Conservation (phyloP, 2,797 vertebrate species). For the Pampus argenteus region DNA sequence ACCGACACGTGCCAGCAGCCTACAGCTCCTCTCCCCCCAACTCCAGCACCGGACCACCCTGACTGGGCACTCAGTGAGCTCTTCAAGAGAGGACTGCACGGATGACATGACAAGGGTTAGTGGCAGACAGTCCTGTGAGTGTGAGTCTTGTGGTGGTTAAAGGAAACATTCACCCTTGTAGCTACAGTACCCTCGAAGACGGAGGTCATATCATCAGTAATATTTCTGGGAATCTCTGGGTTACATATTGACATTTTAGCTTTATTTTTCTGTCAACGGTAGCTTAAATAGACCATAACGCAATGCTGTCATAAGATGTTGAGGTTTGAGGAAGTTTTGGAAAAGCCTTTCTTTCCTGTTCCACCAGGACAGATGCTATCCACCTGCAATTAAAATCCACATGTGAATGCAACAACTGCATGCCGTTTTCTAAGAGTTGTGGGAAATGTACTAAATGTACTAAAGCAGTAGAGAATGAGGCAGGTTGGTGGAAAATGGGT, state of each 20-base stretch:
- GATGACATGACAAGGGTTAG: slow-evolving; percentile 90
- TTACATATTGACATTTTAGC: neutral
- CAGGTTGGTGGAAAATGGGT: slow-evolving; percentile 8
- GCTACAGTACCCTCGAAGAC: neutral
- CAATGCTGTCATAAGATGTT: neutral
- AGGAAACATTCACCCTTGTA: slow-evolving; percentile 24
- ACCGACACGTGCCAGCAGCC: slow-evolving; percentile 96
- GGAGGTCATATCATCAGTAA: neutral
- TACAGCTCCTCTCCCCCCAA: slow-evolving; percentile 97
- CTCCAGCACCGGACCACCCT: slow-evolving; percentile 92
- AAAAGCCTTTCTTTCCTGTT: neutral
- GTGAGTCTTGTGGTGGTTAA: slow-evolving; percentile 1
- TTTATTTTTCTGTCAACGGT: neutral
- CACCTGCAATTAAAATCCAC: neutral
- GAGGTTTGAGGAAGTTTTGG: neutral
- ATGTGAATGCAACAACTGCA: neutral
- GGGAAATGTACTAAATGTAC: neutral
- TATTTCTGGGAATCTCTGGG: neutral
- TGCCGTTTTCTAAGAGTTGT: neutral
- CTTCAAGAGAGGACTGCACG: slow-evolving; percentile 91
- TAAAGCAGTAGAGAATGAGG: neutral
- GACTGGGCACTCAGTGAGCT: slow-evolving; percentile 89
- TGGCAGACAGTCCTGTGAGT: slow-evolving; percentile 40
- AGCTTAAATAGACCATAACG: neutral
- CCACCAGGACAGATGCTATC: neutral